Base-by-base conservation (phyloP, 2,797 vertebrate genomes). In the Pteronotus mesoamericanus region DNA sequence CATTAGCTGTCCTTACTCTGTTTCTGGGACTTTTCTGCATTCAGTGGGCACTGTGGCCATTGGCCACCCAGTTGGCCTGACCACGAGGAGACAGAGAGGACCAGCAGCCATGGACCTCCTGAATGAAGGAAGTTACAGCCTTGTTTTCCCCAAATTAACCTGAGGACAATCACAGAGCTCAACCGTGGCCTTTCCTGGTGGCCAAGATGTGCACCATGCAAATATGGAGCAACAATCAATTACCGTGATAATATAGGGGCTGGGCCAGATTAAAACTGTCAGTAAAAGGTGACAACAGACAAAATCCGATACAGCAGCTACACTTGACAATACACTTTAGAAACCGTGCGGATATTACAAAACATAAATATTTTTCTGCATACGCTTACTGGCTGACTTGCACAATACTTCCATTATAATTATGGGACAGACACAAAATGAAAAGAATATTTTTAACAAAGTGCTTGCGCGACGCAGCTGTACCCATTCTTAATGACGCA, bases 401-500 rank as follows among this genome's bases (percentile, higher is more conserved):
- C 92, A 44, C 92, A 48, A 61, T 6, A 64, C 9, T 91, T 22
- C 97, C 93, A 71, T 94, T 89, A 84, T 82, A 95, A 98, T 97
- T 55, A 68, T 0, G 24, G 97, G 53, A 96, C 97, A 96, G 97
- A 94, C 87, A 19, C 2, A 0, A 85, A 66, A 96, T 4, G 95
- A 93, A 97, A 98, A 90, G 97, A 95, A 92, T 88, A 96, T 86
- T 97, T 94, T 97, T 98, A 93, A 97, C 98, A 93, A 97, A 98
- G 96, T 34, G 96, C 97, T 98, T 68, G 75, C 94, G 53, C 71
- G 87, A 96, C 94, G 96, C 98, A 98, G 98, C 98, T 98, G 98
- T 96, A 97, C 98, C 98, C 97, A 82, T 97, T 98, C 98, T 80
- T 98, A 98, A 98, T 95, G 98, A 96, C 96, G 96, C 98, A 97